Conservation (phyloP, 1,140 invertebrate species). For the Drosophila kurseongensis region DNA sequence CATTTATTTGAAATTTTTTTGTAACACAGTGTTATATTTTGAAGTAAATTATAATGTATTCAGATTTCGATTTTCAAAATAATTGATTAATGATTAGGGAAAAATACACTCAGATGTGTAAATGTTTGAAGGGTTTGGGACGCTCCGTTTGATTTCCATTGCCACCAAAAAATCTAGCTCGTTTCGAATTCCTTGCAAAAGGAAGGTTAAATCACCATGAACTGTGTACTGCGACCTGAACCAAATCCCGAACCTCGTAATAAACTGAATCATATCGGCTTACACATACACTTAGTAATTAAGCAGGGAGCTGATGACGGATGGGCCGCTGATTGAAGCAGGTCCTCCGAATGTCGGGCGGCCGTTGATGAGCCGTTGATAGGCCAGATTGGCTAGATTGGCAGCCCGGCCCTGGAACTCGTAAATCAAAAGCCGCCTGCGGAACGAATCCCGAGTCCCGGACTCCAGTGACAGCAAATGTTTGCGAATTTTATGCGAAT, state of each 20-base stretch:
- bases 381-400: constrained; percentile 40
- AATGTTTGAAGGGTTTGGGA: no score
- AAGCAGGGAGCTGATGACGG: constrained; percentile 59
- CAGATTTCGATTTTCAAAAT: no score
- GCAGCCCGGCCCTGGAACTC: constrained; percentile 26
- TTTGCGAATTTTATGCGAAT: constrained; percentile 83
- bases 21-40: no score
- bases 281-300: constrained; percentile 67
- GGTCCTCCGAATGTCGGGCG: constrained; percentile 2
- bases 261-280: constrained; percentile 67
- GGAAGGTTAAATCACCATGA: not conserved
- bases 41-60: no score
- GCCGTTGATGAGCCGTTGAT: constrained; percentile 65
- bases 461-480: constrained; percentile 64
- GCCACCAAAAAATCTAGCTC: no score
- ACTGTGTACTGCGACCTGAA: not conserved
- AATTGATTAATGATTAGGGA: no score
- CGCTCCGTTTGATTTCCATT: no score
- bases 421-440: constrained; percentile 65
- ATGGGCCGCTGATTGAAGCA: constrained; percentile 66
- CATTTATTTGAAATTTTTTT: no score
- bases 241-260: constrained; percentile 34
- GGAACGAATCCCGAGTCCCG: constrained; percentile 11
- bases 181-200: no score
- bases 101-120: no score